A percentile compares a stretch with the other conserved stretches of the same genome.
Evolutionary conservation across 1,140 invertebrate species (phyloP).

Genomic region (Bombus superbus): DNA sequence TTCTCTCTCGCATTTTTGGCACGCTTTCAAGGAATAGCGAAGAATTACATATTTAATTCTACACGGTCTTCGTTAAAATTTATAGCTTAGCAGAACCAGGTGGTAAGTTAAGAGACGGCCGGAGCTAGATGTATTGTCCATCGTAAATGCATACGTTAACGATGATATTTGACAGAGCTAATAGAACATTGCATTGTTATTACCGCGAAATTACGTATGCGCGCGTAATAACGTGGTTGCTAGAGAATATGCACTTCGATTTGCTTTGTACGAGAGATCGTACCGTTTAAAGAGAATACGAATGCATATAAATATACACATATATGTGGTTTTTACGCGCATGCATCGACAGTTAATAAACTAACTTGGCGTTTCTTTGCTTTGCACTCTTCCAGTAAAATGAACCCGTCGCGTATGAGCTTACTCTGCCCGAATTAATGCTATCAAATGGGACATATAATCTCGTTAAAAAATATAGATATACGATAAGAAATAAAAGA

Average conservation of each 20-base stretch:
- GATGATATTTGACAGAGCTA: not conserved
- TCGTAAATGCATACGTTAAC: not conserved
- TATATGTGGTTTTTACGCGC: not conserved
- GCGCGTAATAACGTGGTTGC: slow-evolving; percentile 4
- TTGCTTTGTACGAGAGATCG: not conserved
- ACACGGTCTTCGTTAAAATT: too few species aligned
- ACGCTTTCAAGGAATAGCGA: not conserved
- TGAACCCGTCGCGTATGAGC: not conserved
- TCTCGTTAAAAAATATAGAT: not conserved
- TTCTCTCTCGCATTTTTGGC: not conserved
- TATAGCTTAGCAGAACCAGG: not conserved
- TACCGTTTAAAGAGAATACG: not conserved
- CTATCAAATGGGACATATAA: not conserved
- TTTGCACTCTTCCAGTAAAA: not conserved
- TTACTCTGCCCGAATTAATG: not conserved
- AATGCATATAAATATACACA: not conserved
- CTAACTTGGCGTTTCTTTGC: not conserved
- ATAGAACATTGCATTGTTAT: not conserved
- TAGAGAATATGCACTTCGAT: slow-evolving; percentile 11
- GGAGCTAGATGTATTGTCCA: not conserved
- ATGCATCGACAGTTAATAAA: not conserved
- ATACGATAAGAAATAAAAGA: not conserved
- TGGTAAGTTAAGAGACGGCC: not conserved
- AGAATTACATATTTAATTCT: too few species aligned
- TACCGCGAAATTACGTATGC: slow-evolving; percentile 18